These are phyloP conservation scores for Blastomussa wellsi DNA, from an alignment of 92 coral and sea anemone genomes.

Conservation along the genomic window DNA sequence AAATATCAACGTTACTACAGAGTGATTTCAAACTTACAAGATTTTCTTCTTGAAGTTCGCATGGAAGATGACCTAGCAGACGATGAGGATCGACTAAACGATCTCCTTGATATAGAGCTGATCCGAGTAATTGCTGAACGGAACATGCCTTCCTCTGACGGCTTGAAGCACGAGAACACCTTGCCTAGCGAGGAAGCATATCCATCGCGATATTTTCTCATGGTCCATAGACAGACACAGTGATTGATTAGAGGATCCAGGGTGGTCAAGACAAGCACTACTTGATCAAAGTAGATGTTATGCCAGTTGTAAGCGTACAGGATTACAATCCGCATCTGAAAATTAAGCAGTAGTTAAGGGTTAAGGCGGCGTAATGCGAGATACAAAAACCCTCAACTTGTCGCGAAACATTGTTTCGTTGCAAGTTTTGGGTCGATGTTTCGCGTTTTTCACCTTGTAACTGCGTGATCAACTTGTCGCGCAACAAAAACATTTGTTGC, in stretches of 20 bases:
- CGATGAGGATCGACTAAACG: constrained; percentile 68
- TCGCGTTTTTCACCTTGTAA: too few species aligned
- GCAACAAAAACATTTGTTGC: too few species aligned
- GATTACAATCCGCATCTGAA: constrained; percentile 77
- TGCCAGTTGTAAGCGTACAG: constrained; percentile 80
- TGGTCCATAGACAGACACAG: constrained; percentile 83
- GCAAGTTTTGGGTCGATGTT: too few species aligned
- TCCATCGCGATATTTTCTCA: constrained; percentile 88
- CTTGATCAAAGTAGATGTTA: constrained; percentile 81
- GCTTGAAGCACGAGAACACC: constrained; percentile 72
- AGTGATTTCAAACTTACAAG: constrained; percentile 26
- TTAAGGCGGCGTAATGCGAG: too few species aligned
- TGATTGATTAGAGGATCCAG: constrained; percentile 88
- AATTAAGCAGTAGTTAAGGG: neutral
- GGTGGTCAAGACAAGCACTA: constrained; percentile 72
- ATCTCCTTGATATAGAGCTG: constrained; percentile 81
- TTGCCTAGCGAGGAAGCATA: constrained; percentile 74
- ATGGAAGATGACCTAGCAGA: constrained; percentile 72
- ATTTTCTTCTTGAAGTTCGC: constrained; percentile 69
- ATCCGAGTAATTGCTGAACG: constrained; percentile 81
- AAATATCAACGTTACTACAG: neutral
- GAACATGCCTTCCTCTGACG: constrained; percentile 79
- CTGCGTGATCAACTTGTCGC: too few species aligned
- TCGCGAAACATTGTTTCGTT: too few species aligned
- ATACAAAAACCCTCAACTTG: too few species aligned